Conservation (phyloP, 2,888 invertebrate species). For the Diarsia rubi region DNA sequence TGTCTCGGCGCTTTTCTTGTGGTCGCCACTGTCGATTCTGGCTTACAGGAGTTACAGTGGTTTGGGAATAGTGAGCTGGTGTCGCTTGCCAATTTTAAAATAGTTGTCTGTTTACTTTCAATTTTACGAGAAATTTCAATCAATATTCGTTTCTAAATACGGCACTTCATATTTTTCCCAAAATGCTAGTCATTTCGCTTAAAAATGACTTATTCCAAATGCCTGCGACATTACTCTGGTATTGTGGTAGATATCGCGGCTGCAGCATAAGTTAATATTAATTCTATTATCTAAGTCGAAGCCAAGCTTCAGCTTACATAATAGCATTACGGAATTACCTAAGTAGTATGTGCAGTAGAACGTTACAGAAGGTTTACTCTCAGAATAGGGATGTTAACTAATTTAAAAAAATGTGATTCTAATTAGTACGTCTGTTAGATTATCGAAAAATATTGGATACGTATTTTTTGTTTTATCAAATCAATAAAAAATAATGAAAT, state of each 20-base stretch:
- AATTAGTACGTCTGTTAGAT: too few relatives aligned
- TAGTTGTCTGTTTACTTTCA: not conserved
- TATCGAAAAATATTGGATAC: too few relatives aligned
- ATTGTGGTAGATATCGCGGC: not conserved
- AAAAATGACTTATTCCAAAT: not conserved
- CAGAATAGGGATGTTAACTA: too few relatives aligned
- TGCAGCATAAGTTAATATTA: slow-evolving; percentile 36
- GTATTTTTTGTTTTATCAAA: too few relatives aligned
- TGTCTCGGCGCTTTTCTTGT: too few relatives aligned
- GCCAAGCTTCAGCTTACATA: slow-evolving; percentile 38
- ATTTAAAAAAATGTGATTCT: too few relatives aligned
- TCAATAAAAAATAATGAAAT: too few relatives aligned
- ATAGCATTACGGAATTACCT: slow-evolving; percentile 41
- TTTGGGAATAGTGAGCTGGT: too few relatives aligned
- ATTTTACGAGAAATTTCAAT: not conserved
- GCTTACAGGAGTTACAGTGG: too few relatives aligned
- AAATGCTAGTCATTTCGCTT: not conserved
- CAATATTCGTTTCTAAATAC: not conserved
- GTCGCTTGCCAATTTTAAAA: too few relatives aligned
- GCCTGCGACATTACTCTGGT: not conserved
- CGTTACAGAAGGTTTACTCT: not conserved
- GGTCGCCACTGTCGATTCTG: too few relatives aligned
- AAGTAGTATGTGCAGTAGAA: not conserved
- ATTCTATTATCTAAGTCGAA: slow-evolving; percentile 35
- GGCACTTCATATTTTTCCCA: not conserved